These are phyloP conservation scores for Timema podura DNA, from an alignment of 2,888 invertebrate genomes.

Conservation along the genomic window DNA sequence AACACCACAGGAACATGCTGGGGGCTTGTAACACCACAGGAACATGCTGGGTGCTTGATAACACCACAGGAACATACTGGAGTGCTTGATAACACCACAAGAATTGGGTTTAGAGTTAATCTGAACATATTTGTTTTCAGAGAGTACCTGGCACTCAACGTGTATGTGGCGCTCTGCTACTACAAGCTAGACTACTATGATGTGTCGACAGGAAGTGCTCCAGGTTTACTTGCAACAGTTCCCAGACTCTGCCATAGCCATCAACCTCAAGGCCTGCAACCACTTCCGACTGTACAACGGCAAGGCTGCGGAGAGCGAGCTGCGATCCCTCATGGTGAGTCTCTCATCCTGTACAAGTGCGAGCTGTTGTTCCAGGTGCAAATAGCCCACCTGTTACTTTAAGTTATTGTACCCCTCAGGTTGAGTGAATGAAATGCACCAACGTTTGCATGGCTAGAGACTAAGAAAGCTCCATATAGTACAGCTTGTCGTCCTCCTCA, in stretches of 20 bases:
- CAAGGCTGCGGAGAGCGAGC: slow-evolving; percentile 87
- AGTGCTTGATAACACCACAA: too few relatives aligned
- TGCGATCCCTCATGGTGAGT: slow-evolving; percentile 63
- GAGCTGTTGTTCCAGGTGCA: too few relatives aligned
- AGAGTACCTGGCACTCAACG: slow-evolving; percentile 88
- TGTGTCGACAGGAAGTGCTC: slow-evolving; percentile 94
- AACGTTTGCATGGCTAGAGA: not conserved
- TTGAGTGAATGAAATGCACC: not conserved
- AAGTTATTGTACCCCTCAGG: too few relatives aligned
- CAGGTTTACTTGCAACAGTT: slow-evolving; percentile 87
- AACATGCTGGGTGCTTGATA: too few relatives aligned
- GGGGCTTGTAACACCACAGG: too few relatives aligned
- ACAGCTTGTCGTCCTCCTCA: too few relatives aligned
- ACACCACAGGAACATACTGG: too few relatives aligned
- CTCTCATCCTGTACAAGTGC: slow-evolving; percentile 26
- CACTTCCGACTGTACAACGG: slow-evolving; percentile 87
- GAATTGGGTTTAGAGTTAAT: too few relatives aligned
- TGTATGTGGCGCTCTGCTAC: slow-evolving; percentile 95
- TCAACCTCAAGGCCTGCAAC: slow-evolving; percentile 87
- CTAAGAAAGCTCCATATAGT: too few relatives aligned
- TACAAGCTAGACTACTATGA: slow-evolving; percentile 98
- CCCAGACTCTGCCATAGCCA: slow-evolving; percentile 91
- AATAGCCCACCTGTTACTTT: too few relatives aligned
- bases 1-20: too few relatives aligned
- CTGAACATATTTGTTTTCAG: slow-evolving; percentile 47